Evolutionary conservation across 2,797 vertebrate species (phyloP), one percentile per base, ranked within the genome.

Genomic region (Notolabrus celidotus): DNA sequence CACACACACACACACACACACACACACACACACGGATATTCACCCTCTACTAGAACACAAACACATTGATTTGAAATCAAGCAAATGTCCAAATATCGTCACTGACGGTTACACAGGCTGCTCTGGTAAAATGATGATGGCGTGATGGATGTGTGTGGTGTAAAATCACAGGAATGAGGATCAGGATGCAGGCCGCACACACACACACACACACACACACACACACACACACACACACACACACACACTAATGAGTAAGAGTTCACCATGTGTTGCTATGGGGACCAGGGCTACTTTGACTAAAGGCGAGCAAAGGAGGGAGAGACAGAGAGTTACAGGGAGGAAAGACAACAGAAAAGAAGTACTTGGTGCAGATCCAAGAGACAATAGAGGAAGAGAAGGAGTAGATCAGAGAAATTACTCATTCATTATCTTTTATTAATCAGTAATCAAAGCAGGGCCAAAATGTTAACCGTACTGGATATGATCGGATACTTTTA

Each of bases 251-350:
- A 88, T 88, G 85, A 90, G 88, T 80, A 83, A 90, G 87, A 89
- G 86, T 89, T 92, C 80, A 89, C 80, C 49, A 82, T 85, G 81
- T 82, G 88, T 90, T 92, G 90, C 90, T 88, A 90, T 92, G 89
- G 90, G 86, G 89, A 93, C 88, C 80, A 68, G 79, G 77, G 86
- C 80, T 88, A 87, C 86, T 88, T 90, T 89, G 79, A 90, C 87
- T 87, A 87, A 86, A 85, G 81, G 82, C 82, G 73, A 78, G 88
- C 93, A 94, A 95, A 96, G 93, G 90, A 88, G 83, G 53, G 47
- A 82, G 63, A 85, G 75, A 83, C 64, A 75, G 64, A 80, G 62
- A 86, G 71, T 87, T 31, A 64, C 38, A 50, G 92, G 90, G 93
- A 94, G 89, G 81, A 41, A 67, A 56, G 54, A 39, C 53, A 56